These are phyloP conservation scores for Didymodactylos carnosus DNA, from an alignment of 2,888 invertebrate species.

Conservation along the genomic window DNA sequence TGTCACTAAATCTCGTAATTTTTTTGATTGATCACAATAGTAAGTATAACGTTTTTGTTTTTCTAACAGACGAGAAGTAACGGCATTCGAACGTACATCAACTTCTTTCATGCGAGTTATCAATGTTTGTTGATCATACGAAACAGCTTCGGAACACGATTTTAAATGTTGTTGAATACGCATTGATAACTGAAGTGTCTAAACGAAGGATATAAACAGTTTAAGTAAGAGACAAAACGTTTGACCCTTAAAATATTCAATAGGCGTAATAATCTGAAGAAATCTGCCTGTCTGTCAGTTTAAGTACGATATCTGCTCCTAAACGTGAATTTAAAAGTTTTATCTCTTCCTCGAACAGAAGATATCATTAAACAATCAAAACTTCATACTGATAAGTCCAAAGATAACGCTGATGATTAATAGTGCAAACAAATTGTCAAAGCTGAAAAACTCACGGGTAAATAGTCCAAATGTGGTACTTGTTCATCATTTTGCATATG, in stretches of 20 bases:
- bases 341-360: no score
- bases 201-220: neutral
- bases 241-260: no score
- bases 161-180: neutral
- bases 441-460: neutral
- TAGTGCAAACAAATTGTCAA: no score
- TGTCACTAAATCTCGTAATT: slow-evolving; percentile 1
- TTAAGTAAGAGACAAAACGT: no score
- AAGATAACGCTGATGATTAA: no score
- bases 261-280: no score
- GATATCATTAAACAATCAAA: no score
- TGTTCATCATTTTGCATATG: slow-evolving; percentile 3
- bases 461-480: neutral
- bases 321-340: no score
- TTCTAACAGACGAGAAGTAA: neutral
- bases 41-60: slow-evolving; percentile 7
- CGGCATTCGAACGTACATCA: neutral
- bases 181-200: neutral
- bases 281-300: no score
- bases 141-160: neutral
- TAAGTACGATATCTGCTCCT: no score
- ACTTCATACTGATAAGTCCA: no score
- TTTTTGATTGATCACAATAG: slow-evolving; percentile 13
- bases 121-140: neutral
- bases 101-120: neutral